phyloP scores from a whole-genome alignment of 2,797 vertebrate genomes.

The Catharus ustulatus region DNA sequence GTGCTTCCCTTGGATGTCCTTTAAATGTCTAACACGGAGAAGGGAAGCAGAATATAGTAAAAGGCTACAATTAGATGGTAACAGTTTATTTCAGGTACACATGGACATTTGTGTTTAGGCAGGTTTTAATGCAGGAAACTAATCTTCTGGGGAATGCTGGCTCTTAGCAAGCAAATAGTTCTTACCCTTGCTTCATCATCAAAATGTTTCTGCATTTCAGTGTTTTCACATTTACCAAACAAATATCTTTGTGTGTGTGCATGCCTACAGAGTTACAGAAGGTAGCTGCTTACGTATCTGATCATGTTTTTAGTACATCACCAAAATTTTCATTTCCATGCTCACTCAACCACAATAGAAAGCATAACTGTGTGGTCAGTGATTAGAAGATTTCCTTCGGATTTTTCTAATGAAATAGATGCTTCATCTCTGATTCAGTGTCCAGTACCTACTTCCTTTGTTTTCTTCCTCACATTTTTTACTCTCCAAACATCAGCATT shows the following conservation, averaged over 20 bases:
- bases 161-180: not conserved
- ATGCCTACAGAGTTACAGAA: not conserved
- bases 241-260: fast-evolving
- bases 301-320: not conserved
- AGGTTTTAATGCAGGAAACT: not conserved
- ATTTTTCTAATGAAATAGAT: not conserved
- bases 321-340: not conserved
- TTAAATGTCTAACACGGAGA: not conserved
- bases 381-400: not conserved
- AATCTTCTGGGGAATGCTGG: not conserved
- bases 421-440: not conserved
- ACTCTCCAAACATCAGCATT: not conserved
- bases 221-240: not conserved
- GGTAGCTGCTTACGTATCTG: not conserved
- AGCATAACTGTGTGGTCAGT: fast-evolving
- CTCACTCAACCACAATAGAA: not conserved
- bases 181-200: not conserved
- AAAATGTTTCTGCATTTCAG: not conserved
- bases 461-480: not conserved
- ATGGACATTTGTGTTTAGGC: not conserved
- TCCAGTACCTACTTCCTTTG: not conserved
- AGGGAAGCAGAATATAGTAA: not conserved
- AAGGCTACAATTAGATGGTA: not conserved
- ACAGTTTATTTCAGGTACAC: not conserved
- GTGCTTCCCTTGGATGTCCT: not conserved